A percentile compares a stretch with the other conserved stretches of the same genome.
These are phyloP conservation scores for Enhydra lutris DNA, from an alignment of 2,113 vertebrate genomes.

Conservation along the genomic window DNA sequence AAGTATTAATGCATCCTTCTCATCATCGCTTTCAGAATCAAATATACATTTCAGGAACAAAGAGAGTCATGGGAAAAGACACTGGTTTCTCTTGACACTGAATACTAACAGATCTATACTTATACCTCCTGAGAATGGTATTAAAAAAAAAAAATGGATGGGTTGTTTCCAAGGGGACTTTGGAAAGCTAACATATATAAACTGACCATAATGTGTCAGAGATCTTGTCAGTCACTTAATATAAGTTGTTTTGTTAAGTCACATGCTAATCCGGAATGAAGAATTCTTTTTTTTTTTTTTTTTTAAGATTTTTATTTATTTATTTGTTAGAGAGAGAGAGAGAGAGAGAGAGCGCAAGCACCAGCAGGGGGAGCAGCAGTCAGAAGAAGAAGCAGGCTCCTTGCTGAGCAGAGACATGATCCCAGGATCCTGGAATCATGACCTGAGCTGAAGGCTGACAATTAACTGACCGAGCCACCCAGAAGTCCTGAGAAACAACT, in stretches of 20 bases:
- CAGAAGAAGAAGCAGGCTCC: no score
- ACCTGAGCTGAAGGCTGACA: no score
- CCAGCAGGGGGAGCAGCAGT: no score
- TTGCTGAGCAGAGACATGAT: no score
- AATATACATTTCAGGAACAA: background rate
- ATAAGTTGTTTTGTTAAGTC: background rate
- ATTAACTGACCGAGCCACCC: no score
- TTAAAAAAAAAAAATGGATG: background rate
- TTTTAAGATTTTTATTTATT: no score
- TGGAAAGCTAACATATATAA: background rate
- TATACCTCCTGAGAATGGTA: background rate
- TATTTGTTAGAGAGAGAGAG: no score
- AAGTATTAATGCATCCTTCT: background rate
- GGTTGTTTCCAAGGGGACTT: background rate
- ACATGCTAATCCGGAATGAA: no score
- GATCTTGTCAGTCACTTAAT: no score
- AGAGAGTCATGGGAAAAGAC: background rate
- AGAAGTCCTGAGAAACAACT: background rate
- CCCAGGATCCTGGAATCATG: no score
- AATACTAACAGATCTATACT: background rate
- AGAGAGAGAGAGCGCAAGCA: no score
- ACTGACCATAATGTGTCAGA: background rate
- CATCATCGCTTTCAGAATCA: background rate
- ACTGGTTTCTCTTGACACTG: background rate
- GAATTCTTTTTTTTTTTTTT: no score